Evolutionary conservation across 2,797 vertebrate genomes (phyloP).

Genomic region (Diglossa cyanea): DNA sequence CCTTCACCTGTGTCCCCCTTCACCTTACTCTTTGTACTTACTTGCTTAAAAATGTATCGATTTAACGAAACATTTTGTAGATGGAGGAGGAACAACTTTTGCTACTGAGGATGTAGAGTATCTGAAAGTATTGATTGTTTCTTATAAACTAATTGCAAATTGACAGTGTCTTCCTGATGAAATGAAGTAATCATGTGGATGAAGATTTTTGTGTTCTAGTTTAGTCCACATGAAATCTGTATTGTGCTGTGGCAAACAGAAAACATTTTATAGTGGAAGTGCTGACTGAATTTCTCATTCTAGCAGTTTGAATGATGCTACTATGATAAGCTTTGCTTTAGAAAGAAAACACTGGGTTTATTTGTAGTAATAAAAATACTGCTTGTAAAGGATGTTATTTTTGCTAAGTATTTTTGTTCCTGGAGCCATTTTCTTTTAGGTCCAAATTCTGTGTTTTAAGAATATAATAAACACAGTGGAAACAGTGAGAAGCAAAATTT

Average conservation of each 20-base stretch:
- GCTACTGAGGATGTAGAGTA: background rate
- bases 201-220: background rate
- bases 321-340: slow-evolving; percentile 24
- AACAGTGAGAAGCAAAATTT: background rate
- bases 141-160: slow-evolving; percentile 4
- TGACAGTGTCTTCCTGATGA: background rate
- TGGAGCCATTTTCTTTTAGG: background rate
- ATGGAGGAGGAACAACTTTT: background rate
- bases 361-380: background rate
- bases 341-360: slow-evolving; percentile 6
- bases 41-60: background rate
- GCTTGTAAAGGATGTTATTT: background rate
- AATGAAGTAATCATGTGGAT: background rate
- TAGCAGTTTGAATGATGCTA: slow-evolving; percentile 19
- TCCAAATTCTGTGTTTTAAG: background rate
- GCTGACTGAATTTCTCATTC: slow-evolving; percentile 36
- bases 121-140: slow-evolving; percentile 31
- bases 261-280: slow-evolving; percentile 28
- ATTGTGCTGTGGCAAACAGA: slow-evolving; percentile 30
- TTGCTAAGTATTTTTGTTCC: background rate
- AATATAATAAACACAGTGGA: background rate
- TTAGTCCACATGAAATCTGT: background rate
- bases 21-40: background rate
- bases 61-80: background rate
- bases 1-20: background rate